Evolutionary conservation across 2,113 vertebrate genomes (phyloP), one percentile per base, ranked within the genome.

Genomic region (Acrocephalus arundinaceus): DNA sequence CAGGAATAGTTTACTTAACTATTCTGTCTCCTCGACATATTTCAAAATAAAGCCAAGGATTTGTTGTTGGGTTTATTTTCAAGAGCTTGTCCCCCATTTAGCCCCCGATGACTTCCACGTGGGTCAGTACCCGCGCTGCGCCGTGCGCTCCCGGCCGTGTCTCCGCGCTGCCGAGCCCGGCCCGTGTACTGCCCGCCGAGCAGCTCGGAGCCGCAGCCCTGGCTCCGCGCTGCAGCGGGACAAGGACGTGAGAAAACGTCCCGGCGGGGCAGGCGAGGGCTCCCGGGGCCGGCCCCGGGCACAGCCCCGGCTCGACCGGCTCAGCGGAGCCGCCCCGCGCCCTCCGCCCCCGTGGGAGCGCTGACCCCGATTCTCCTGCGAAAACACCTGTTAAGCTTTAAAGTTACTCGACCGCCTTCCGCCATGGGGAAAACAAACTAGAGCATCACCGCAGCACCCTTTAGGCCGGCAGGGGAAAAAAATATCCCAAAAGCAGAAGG

Each of bases 371-470:
- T 62, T 61, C 78, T 85, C 48, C 54, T 57, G 78, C 43, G 39
- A 79, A 96, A 96, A 97, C 98, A 98, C 98, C 98, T 98, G 98
- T 98, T 97, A 96, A 39, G 48, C 93, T 87, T 84, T 74, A 71
- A 75, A 84, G 87, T 83, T 88, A 73, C 46, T 57, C 37, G 12
- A 30, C 39, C 21, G 81, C 89, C 63, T 93, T 91, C 73, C 49
- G 45, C 70, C 30, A 1, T 2, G 33, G 37, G 45, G 21, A 28
- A 73, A 78, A 45, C 37, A 71, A 88, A 54, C 22, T 13, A 3
- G 27, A 70, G 25, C 46, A 55, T 20, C 59, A 21, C 41, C 57
- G 4, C 31, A 15, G 33, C 30, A 30, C 39, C 3, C 59, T 73
- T 66, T 51, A 28, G 41, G 6, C 33, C n/a, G 39, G 6, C 28